Evolutionary conservation across 2,113 vertebrate species (phyloP).

Genomic region (Bagarius yarrelli): DNA sequence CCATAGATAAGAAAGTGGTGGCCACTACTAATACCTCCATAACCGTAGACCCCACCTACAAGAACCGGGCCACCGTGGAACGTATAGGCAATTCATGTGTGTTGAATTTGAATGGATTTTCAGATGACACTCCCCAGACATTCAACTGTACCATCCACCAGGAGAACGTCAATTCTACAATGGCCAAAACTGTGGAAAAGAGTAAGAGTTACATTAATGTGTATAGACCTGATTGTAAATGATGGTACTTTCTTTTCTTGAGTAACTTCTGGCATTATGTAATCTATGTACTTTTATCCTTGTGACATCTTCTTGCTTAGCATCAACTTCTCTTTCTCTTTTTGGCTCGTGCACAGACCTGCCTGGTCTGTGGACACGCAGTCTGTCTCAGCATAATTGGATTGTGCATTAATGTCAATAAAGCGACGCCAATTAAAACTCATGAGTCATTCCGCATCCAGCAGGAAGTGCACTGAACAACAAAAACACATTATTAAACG

Average conservation of each 20-base stretch:
- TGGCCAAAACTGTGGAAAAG: constrained; percentile 55
- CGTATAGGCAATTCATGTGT: constrained; percentile 57
- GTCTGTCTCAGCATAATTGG: constrained; percentile 18
- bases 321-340: background rate
- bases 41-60: constrained; percentile 59
- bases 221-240: background rate
- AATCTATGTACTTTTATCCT: background rate
- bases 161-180: constrained; percentile 26
- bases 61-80: constrained; percentile 55
- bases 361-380: background rate
- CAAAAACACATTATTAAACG: constrained; percentile 7
- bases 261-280: background rate
- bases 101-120: constrained; percentile 60
- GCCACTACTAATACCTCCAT: constrained; percentile 57
- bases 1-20: constrained; percentile 57
- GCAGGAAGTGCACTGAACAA: constrained; percentile 10
- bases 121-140: constrained; percentile 54
- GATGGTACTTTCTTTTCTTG: background rate
- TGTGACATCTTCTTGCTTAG: background rate
- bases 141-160: constrained; percentile 67
- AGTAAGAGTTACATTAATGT: constrained; percentile 58
- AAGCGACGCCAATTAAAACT: constrained; percentile 12
- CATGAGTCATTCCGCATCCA: constrained; percentile 12
- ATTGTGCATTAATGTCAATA: constrained; percentile 23
- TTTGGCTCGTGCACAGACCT: background rate